A percentile compares a stretch with the other conserved stretches of the same genome.
phyloP scores from a whole-genome alignment of 2,888 invertebrate genomes.

The Hedya salicella region DNA sequence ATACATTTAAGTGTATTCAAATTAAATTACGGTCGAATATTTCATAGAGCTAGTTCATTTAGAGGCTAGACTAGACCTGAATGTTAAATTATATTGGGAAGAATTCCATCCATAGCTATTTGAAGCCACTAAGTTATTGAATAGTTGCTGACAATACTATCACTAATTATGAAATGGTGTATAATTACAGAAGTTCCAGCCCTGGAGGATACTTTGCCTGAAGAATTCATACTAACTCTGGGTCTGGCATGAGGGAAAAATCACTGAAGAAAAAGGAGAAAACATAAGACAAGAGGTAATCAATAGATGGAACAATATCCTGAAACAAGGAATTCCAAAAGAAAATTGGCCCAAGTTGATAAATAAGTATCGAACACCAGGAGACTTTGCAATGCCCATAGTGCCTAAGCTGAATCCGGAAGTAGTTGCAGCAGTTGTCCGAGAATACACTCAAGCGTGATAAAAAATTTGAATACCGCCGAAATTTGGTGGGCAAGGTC shows the following conservation, averaged over 20 bases:
- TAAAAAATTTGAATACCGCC: slow-evolving; percentile 8
- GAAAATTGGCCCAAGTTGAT: slow-evolving; percentile 5
- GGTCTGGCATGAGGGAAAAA: slow-evolving; percentile 6
- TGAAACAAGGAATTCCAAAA: neutral
- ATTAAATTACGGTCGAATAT: too few species aligned
- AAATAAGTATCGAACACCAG: neutral
- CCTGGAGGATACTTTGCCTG: neutral
- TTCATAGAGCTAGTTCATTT: too few species aligned
- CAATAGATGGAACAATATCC: slow-evolving; percentile 2
- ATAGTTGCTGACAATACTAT: neutral
- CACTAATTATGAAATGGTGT: neutral
- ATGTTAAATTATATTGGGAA: too few species aligned
- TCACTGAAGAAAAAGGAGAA: slow-evolving; percentile 5
- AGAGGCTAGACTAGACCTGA: too few species aligned
- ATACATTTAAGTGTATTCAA: too few species aligned
- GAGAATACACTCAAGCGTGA: slow-evolving; percentile 6
- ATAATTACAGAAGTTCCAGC: slow-evolving; percentile 4
- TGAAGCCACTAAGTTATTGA: neutral
- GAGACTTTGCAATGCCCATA: slow-evolving; percentile 4
- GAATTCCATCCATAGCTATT: neutral
- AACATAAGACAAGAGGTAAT: neutral
- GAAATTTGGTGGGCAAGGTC: neutral
- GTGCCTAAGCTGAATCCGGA: slow-evolving; percentile 11
- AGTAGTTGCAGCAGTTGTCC: neutral
- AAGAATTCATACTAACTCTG: neutral